Conservation (phyloP, 2,797 vertebrate species). For the Danio albolineatus region DNA sequence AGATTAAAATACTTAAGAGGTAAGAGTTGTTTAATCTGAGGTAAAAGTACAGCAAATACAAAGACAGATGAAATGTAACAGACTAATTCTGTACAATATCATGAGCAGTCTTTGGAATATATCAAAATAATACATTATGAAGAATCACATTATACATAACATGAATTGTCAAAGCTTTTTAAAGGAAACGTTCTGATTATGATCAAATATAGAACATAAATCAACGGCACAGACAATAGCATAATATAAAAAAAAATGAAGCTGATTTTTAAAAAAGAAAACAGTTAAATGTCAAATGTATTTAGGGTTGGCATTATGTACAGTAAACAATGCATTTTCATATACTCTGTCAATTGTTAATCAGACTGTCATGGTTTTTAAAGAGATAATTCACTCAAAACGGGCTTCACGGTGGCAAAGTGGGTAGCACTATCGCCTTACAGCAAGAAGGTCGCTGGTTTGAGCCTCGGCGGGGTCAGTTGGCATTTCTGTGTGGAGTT, state of each 20-base stretch:
- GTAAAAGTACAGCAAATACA: not conserved
- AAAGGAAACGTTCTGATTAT: not conserved
- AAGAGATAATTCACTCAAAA: too few relatives aligned
- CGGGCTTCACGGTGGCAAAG: too few relatives aligned
- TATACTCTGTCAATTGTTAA: not conserved
- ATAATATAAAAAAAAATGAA: not conserved
- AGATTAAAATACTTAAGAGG: not conserved
- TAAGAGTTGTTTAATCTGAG: conserved; percentile 26
- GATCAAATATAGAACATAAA: not conserved
- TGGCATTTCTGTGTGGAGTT: too few relatives aligned
- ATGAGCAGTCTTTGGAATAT: not conserved
- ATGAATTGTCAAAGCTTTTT: too few relatives aligned
- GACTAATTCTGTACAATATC: not conserved
- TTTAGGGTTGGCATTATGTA: not conserved
- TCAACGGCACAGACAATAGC: not conserved
- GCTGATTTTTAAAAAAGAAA: too few relatives aligned
- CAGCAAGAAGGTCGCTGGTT: too few relatives aligned
- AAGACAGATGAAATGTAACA: not conserved
- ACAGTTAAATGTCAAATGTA: not conserved
- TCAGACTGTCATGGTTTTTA: not conserved
- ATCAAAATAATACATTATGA: not conserved
- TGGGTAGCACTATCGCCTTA: too few relatives aligned
- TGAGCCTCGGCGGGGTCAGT: too few relatives aligned
- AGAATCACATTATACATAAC: too few relatives aligned
- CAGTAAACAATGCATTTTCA: not conserved